These are phyloP conservation scores for Prionailurus bengalensis DNA, from an alignment of 2,113 vertebrate genomes.

Conservation along the genomic window DNA sequence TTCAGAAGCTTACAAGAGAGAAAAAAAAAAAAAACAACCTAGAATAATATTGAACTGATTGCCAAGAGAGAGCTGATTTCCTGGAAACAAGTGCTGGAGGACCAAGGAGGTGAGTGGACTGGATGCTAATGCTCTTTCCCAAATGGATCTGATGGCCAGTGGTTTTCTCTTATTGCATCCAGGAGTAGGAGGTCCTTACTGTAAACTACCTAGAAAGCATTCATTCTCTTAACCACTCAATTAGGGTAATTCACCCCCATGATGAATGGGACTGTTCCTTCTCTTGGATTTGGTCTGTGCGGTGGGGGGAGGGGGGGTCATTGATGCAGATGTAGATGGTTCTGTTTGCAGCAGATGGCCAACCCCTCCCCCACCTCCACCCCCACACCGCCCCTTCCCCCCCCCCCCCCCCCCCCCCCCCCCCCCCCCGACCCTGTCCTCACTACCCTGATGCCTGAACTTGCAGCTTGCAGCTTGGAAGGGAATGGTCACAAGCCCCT, in stretches of 20 bases:
- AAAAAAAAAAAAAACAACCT: constrained; percentile 10
- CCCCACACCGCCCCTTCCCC: too few species aligned
- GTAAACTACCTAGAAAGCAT: constrained; percentile 78
- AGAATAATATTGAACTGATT: constrained; percentile 44
- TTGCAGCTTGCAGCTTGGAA: not conserved
- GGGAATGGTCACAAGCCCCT: not conserved
- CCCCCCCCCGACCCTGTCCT: not conserved
- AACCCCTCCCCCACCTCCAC: not conserved
- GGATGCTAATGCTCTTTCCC: constrained; percentile 71
- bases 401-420: too few species aligned
- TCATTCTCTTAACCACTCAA: constrained; percentile 62
- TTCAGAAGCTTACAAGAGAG: constrained; percentile 47
- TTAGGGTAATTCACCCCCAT: constrained; percentile 71
- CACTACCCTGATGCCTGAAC: not conserved
- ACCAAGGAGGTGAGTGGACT: not conserved
- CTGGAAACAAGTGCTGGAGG: constrained; percentile 61
- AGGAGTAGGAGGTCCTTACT: constrained; percentile 69
- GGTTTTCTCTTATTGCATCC: constrained; percentile 70
- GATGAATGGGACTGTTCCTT: constrained; percentile 57
- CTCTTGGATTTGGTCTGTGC: constrained; percentile 2
- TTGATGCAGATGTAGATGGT: not conserved
- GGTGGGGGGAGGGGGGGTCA: too few species aligned
- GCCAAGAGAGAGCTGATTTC: constrained; percentile 71
- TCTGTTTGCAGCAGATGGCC: not conserved
- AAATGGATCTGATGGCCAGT: constrained; percentile 68